phyloP scores from a whole-genome alignment of 1,140 invertebrate species.

The Drosophila virilis region DNA sequence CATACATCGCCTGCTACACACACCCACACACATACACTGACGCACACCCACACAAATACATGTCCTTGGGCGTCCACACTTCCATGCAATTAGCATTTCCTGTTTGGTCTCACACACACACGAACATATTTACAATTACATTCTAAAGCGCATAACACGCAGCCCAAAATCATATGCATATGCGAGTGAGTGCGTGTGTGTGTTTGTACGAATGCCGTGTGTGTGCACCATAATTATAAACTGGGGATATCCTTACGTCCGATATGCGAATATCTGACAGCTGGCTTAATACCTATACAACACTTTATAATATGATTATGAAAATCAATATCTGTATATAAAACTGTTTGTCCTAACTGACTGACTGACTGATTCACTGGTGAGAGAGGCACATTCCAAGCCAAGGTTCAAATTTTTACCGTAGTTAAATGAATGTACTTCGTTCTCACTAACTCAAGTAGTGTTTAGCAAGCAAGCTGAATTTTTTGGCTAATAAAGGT shows the following conservation, averaged over 20 bases:
- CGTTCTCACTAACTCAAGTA: too few relatives aligned
- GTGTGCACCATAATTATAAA: slow-evolving; percentile 19
- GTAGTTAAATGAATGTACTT: too few relatives aligned
- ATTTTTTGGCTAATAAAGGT: too few relatives aligned
- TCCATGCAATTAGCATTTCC: slow-evolving; percentile 78
- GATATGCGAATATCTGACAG: slow-evolving; percentile 15
- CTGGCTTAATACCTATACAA: slow-evolving; percentile 9
- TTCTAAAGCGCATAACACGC: slow-evolving; percentile 43
- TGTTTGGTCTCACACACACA: slow-evolving; percentile 52
- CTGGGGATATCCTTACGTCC: slow-evolving; percentile 25
- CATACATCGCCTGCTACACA: slow-evolving; percentile 23
- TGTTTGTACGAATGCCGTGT: background rate
- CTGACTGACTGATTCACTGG: too few relatives aligned
- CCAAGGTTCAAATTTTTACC: too few relatives aligned
- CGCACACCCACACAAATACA: slow-evolving; percentile 23
- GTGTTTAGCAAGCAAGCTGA: too few relatives aligned
- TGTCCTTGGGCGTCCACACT: slow-evolving; percentile 49
- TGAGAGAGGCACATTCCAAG: too few relatives aligned
- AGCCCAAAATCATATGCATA: slow-evolving; percentile 65
- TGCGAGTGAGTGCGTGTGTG: background rate
- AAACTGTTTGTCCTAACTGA: too few relatives aligned
- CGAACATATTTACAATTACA: slow-evolving; percentile 7
- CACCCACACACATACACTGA: slow-evolving; percentile 21
- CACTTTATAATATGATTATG: background rate
- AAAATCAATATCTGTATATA: too few relatives aligned